These are phyloP conservation scores for Epinephelus malabaricus DNA, from an alignment of 2,797 vertebrate species.

Conservation along the genomic window DNA sequence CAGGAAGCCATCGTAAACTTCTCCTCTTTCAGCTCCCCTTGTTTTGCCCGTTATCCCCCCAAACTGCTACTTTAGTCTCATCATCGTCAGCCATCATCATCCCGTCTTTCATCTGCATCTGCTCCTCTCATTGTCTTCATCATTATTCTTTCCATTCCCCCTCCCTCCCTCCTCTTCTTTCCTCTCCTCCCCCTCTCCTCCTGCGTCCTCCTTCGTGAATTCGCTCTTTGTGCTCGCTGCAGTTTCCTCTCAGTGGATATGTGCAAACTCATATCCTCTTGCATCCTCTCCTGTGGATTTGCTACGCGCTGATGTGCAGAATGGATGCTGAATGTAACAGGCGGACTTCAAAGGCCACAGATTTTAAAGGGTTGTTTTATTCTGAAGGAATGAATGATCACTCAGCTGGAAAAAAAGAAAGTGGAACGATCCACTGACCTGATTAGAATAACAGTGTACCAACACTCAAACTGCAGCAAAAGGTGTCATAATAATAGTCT, in stretches of 20 bases:
- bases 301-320: conserved; percentile 35
- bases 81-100: conserved; percentile 55
- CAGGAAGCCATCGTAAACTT: conserved; percentile 51
- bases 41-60: neutral
- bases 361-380: conserved; percentile 51
- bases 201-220: conserved; percentile 56
- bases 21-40: conserved; percentile 28
- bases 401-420: conserved; percentile 34
- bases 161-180: neutral
- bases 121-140: conserved; percentile 67
- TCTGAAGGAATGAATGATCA: conserved; percentile 68
- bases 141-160: conserved; percentile 54
- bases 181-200: neutral
- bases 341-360: conserved; percentile 48
- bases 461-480: conserved; percentile 19
- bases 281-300: conserved; percentile 63
- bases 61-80: conserved; percentile 56
- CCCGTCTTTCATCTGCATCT: conserved; percentile 63
- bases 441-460: conserved; percentile 45
- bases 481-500: neutral
- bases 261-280: conserved; percentile 57
- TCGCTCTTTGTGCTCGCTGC: conserved; percentile 66
- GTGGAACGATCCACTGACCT: conserved; percentile 57
- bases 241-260: conserved; percentile 29
- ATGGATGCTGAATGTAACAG: conserved; percentile 43